Evolutionary conservation across 2,797 vertebrate genomes (phyloP).

Genomic region (Selene dorsalis): DNA sequence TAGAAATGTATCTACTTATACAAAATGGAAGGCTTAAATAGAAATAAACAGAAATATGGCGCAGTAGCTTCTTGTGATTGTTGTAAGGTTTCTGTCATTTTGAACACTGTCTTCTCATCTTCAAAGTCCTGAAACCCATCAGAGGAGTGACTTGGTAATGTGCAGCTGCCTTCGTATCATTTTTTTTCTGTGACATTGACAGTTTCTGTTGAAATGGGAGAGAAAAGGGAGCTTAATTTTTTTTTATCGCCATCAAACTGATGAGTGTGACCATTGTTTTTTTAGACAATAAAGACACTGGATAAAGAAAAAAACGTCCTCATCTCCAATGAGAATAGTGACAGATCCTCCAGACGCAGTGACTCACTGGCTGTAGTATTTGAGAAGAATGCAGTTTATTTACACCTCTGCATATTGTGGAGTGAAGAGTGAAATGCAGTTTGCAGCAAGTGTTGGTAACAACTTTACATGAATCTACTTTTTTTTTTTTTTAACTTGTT

Average conservation of each 20-base stretch:
- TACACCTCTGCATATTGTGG: constrained; percentile 27
- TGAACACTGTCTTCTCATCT: constrained; percentile 14
- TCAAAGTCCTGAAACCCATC: constrained; percentile 27
- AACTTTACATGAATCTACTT: too few species aligned
- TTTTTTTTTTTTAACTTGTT: background rate
- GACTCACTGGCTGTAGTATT: constrained; percentile 38
- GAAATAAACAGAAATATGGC: background rate
- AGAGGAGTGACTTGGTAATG: constrained; percentile 18
- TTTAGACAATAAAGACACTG: constrained; percentile 56
- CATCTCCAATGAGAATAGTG: constrained; percentile 40
- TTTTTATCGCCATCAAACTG: constrained; percentile 65
- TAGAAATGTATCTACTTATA: background rate
- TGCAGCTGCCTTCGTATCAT: constrained; percentile 8
- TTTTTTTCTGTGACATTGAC: constrained; percentile 29
- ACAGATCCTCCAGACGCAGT: constrained; percentile 49
- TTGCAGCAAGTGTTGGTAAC: too few species aligned
- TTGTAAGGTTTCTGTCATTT: constrained; percentile 21
- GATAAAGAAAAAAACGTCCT: constrained; percentile 30
- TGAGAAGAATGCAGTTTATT: constrained; percentile 45
- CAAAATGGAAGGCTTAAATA: background rate
- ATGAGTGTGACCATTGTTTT: constrained; percentile 63
- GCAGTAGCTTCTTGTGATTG: background rate
- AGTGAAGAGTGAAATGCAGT: background rate
- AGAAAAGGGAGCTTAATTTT: constrained; percentile 57
- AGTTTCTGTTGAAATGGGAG: constrained; percentile 46